Percentiles rank a stretch among this genome's conserved stretches.
Evolutionary conservation across 2,113 vertebrate species (phyloP).

Genomic region (Scopus umbretta): DNA sequence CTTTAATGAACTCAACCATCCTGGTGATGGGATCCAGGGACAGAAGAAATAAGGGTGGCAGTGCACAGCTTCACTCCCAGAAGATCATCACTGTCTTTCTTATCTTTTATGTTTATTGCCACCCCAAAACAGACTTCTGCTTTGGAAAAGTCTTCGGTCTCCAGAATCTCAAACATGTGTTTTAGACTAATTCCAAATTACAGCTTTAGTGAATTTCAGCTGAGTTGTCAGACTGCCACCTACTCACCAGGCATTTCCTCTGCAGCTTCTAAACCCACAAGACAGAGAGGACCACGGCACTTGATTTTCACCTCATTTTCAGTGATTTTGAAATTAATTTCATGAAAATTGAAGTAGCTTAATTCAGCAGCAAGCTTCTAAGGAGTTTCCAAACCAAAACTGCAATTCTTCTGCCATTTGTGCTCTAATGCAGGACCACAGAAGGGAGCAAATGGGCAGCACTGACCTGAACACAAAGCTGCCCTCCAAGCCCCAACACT

Average conservation of each 20-base stretch:
- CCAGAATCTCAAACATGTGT: not conserved
- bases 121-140: not conserved
- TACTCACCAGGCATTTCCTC: not conserved
- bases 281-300: not conserved
- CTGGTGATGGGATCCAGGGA: not conserved
- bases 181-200: not conserved
- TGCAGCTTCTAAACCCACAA: not conserved
- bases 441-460: not conserved
- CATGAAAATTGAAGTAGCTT: not conserved
- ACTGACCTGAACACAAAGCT: not conserved
- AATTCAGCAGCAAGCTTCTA: not conserved
- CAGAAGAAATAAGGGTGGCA: not conserved
- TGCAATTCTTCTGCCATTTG: not conserved
- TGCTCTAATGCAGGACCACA: not conserved
- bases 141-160: not conserved
- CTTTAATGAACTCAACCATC: not conserved
- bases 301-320: not conserved
- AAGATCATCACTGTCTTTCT: not conserved
- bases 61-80: not conserved
- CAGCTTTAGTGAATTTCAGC: not conserved
- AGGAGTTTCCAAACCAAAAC: not conserved
- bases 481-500: not conserved
- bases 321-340: not conserved
- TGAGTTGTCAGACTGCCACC: not conserved
- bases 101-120: not conserved